Conservation (phyloP, 2,113 vertebrate species). For the Thunnus maccoyii region DNA sequence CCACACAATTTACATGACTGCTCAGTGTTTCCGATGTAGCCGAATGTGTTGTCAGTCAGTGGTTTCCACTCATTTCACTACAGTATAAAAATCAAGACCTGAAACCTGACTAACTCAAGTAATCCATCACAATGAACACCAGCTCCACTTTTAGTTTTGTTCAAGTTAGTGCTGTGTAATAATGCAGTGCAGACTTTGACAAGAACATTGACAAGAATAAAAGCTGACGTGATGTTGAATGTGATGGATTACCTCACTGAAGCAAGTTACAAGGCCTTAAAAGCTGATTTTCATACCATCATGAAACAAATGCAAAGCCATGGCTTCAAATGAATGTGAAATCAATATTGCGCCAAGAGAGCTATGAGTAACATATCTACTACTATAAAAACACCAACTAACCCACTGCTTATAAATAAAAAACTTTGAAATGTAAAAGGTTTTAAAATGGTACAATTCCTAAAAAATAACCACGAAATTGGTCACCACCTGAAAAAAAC, state of each 20-base stretch:
- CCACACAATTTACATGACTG: neutral
- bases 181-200: conserved; percentile 14
- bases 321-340: neutral
- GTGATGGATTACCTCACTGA: conserved; percentile 38
- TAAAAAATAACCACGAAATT: too few relatives aligned
- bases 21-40: neutral
- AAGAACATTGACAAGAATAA: conserved; percentile 30
- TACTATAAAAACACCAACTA: neutral
- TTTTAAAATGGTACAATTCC: too few relatives aligned
- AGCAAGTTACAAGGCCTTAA: conserved; percentile 13
- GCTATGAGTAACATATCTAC: neutral
- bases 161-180: conserved; percentile 8
- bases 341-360: neutral
- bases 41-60: neutral
- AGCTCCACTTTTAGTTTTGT: conserved; percentile 14
- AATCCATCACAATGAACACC: conserved; percentile 32
- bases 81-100: neutral
- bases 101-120: neutral
- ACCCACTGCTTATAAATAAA: neutral
- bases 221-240: conserved; percentile 19
- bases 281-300: conserved; percentile 15
- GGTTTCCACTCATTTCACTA: conserved; percentile 9
- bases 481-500: too few relatives aligned
- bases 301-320: conserved; percentile 14
- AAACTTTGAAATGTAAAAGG: too few relatives aligned